Evolutionary conservation across 2,797 vertebrate species (phyloP).

Genomic region (Crypturellus tataupa): DNA sequence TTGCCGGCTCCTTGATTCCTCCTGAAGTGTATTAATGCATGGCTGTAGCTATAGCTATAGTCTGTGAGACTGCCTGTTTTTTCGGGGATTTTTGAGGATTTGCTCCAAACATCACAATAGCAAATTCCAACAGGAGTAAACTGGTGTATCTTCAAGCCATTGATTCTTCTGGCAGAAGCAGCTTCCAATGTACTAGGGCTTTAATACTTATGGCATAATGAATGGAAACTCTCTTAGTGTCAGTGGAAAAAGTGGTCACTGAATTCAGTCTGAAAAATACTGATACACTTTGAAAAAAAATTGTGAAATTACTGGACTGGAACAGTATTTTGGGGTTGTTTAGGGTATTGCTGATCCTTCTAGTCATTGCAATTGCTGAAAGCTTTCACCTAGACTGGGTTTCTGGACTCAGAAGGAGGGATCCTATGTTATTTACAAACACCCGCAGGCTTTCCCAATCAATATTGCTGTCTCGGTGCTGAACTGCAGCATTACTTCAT

Average conservation of each 20-base stretch:
- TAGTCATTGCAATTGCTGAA: neutral
- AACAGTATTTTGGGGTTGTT: neutral
- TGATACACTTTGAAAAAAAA: neutral
- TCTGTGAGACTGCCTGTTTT: neutral
- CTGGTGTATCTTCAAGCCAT: conserved; percentile 25
- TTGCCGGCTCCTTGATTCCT: neutral
- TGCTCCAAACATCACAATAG: neutral
- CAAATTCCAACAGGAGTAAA: conserved; percentile 29
- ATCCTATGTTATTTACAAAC: neutral
- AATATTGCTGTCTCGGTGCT: neutral
- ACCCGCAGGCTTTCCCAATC: neutral
- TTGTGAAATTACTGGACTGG: neutral
- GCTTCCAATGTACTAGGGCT: conserved; percentile 36
- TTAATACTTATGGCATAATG: conserved; percentile 66
- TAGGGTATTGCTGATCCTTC: neutral
- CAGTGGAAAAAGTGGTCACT: conserved; percentile 69
- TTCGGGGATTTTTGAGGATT: neutral
- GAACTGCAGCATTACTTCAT: neutral
- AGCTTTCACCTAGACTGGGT: neutral
- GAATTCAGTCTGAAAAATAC: conserved; percentile 38
- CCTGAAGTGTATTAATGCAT: neutral
- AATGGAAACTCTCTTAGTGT: conserved; percentile 67
- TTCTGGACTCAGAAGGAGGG: neutral
- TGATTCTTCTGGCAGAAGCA: conserved; percentile 19
- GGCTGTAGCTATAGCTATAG: neutral